A percentile compares a stretch with the other conserved stretches of the same genome.
These are phyloP conservation scores for Ploceus nigricollis DNA, from an alignment of 2,113 vertebrate species.

Conservation along the genomic window DNA sequence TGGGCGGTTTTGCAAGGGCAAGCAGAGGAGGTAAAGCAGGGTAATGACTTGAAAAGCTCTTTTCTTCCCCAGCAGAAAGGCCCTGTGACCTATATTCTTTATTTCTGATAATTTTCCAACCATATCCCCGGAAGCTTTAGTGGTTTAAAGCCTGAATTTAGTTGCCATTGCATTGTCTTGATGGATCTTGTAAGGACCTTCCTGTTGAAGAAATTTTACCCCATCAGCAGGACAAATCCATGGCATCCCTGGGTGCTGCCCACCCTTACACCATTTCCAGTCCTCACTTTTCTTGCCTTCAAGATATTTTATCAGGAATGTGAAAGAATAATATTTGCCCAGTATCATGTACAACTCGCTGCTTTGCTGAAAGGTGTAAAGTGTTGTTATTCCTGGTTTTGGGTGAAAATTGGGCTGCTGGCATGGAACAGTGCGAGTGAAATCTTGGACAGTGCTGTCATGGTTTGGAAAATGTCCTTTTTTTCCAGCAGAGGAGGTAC, in stretches of 20 bases:
- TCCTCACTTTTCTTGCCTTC: background rate
- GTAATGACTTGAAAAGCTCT: background rate
- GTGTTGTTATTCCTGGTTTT: background rate
- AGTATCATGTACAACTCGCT: rapidly evolving
- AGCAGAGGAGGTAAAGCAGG: background rate
- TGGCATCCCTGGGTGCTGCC: background rate
- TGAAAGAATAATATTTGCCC: background rate
- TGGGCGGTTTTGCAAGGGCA: background rate
- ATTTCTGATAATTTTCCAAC: background rate
- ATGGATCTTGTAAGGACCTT: background rate
- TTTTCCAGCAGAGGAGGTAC: background rate
- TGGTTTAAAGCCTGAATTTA: background rate
- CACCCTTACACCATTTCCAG: background rate
- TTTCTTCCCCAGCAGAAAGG: background rate
- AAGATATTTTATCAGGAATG: background rate
- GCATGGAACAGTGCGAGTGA: background rate
- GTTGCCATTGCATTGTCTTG: background rate
- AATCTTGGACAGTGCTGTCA: background rate
- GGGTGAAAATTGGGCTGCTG: background rate
- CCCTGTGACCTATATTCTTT: background rate
- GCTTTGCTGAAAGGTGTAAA: background rate
- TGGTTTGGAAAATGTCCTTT: background rate
- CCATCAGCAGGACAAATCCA: background rate
- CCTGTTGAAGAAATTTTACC: background rate
- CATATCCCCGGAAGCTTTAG: rapidly evolving